Conservation (phyloP, 2,113 vertebrate genomes). For the Pterocles gutturalis region DNA sequence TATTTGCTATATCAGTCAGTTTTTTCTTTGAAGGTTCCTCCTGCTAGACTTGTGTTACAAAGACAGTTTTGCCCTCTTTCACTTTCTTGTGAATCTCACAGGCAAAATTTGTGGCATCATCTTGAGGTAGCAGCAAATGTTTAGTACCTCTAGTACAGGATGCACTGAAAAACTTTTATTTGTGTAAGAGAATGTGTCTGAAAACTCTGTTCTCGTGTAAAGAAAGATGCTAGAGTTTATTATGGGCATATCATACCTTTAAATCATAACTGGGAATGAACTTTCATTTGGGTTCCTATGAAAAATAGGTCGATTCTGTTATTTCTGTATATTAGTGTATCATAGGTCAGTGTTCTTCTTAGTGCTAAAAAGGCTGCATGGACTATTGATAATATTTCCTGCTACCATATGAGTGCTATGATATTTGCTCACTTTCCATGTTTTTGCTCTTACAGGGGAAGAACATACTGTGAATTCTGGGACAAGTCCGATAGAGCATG, state of each 20-base stretch:
- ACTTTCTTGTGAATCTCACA: not conserved
- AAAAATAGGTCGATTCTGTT: not conserved
- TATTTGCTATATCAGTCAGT: not conserved
- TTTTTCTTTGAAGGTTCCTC: conserved; percentile 7
- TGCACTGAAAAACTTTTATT: not conserved
- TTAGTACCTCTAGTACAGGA: not conserved
- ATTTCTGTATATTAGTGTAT: not conserved
- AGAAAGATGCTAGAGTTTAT: not conserved
- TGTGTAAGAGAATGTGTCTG: not conserved
- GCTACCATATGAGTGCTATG: not conserved
- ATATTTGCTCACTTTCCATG: not conserved
- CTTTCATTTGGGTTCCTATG: not conserved
- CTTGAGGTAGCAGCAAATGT: not conserved
- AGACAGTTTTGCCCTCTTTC: not conserved
- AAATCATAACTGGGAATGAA: not conserved
- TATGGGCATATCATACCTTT: not conserved
- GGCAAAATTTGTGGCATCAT: not conserved
- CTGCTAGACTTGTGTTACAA: not conserved
- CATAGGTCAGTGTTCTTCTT: not conserved
- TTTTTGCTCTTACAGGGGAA: not conserved
- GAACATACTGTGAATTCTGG: not conserved
- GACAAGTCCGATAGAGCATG: not conserved
- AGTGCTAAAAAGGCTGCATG: not conserved
- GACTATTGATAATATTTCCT: not conserved
- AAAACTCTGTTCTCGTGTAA: not conserved